phyloP scores from a whole-genome alignment of 1,140 invertebrate genomes.

The Cotesia glomerata region DNA sequence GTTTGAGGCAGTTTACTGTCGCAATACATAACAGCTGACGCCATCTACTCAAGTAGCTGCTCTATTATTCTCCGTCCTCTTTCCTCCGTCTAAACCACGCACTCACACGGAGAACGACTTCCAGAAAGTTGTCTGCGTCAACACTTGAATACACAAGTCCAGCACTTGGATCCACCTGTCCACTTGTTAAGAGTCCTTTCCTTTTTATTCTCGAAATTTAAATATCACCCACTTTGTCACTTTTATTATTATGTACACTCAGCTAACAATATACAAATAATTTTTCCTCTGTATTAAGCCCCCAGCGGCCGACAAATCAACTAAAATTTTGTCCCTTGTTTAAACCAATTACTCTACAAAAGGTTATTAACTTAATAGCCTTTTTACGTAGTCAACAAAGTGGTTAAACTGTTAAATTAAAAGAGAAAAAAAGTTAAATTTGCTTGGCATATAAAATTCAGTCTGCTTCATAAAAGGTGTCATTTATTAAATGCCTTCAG shows the following conservation, averaged over 20 bases:
- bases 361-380: no score
- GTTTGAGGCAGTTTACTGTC: conserved; percentile 4
- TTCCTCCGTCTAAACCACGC: neutral
- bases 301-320: no score
- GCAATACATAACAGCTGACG: conserved; percentile 42
- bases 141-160: conserved; percentile 40
- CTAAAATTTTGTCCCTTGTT: no score
- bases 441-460: neutral
- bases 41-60: conserved; percentile 35
- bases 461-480: conserved; percentile 4
- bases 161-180: conserved; percentile 40
- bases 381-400: no score
- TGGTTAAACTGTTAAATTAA: no score
- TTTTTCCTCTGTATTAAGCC: no score
- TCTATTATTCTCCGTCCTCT: neutral
- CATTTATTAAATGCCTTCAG: conserved; percentile 10
- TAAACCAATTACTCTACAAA: no score
- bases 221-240: conserved; percentile 3
- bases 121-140: conserved; percentile 7
- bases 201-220: conserved; percentile 12
- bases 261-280: neutral
- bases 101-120: neutral
- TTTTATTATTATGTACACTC: neutral
- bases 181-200: conserved; percentile 35
- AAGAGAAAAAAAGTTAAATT: neutral